These are phyloP conservation scores for Eulemur rubriventer DNA, from an alignment of 2,797 vertebrate genomes.

Conservation along the genomic window DNA sequence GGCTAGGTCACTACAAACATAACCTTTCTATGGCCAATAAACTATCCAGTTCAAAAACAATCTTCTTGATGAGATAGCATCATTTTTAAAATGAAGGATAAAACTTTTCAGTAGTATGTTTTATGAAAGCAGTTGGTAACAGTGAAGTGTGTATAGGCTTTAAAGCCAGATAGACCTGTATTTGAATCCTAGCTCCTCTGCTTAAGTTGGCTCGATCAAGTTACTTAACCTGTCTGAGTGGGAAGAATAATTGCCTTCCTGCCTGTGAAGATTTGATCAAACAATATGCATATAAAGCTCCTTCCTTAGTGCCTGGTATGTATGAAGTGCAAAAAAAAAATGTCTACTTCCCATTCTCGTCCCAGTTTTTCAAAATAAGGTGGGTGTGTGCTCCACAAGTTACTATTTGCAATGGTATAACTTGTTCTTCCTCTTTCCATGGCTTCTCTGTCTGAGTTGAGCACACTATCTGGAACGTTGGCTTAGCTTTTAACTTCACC, in stretches of 20 bases:
- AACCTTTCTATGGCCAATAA: neutral
- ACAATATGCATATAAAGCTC: neutral
- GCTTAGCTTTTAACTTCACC: neutral
- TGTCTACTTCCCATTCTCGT: neutral
- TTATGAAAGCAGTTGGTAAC: neutral
- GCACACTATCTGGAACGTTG: neutral
- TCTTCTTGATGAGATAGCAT: neutral
- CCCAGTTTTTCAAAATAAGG: neutral
- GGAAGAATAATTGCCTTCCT: conserved; percentile 13
- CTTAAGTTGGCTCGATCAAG: neutral
- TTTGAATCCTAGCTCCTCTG: neutral
- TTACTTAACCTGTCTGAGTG: neutral
- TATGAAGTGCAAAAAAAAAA: neutral
- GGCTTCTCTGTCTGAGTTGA: neutral
- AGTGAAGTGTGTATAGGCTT: neutral
- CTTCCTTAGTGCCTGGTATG: neutral
- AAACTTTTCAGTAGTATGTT: neutral
- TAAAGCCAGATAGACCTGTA: neutral
- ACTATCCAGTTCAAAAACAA: conserved; percentile 17
- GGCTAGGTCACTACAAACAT: conserved; percentile 7
- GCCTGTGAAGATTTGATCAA: neutral
- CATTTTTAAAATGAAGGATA: conserved; percentile 1
- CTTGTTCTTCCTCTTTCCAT: neutral
- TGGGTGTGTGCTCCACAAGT: neutral
- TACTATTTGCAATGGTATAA: neutral